These are phyloP conservation scores for Drosophila hydei DNA, from an alignment of 1,140 invertebrate genomes.

Conservation along the genomic window DNA sequence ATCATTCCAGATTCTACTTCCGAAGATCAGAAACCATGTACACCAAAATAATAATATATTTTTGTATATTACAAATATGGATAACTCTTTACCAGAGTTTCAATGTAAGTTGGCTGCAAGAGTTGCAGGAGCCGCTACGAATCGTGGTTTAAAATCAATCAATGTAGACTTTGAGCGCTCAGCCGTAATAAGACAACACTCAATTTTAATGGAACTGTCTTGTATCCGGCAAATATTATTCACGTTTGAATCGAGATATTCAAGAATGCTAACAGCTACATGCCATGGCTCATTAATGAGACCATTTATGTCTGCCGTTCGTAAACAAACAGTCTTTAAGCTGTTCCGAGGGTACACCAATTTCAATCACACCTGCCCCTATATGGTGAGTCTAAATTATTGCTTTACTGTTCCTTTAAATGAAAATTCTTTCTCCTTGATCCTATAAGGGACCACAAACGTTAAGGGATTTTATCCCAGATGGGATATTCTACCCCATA, in stretches of 20 bases:
- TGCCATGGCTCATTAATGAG: slow-evolving; percentile 14
- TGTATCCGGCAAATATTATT: slow-evolving; percentile 9
- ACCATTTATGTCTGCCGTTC: slow-evolving; percentile 8
- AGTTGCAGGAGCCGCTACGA: slow-evolving; percentile 19
- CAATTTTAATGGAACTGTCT: slow-evolving; percentile 5
- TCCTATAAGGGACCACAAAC: slow-evolving; percentile 24
- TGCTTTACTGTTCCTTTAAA: too few species aligned
- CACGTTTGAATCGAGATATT: background rate
- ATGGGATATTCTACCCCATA: background rate
- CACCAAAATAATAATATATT: too few species aligned
- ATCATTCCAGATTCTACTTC: too few species aligned
- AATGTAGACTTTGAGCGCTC: slow-evolving; percentile 15
- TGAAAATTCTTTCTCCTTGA: too few species aligned
- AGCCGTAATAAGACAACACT: slow-evolving; percentile 10
- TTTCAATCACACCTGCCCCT: slow-evolving; percentile 23
- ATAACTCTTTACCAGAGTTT: background rate
- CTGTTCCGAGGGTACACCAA: slow-evolving; percentile 5
- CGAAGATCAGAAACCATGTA: too few species aligned
- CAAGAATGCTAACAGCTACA: slow-evolving; percentile 20
- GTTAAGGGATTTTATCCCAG: slow-evolving; percentile 5
- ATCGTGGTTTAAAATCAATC: slow-evolving; percentile 11
- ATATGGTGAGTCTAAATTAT: slow-evolving; percentile 15
- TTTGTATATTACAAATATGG: background rate
- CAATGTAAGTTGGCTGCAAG: background rate
- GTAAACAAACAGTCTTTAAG: background rate